These are phyloP conservation scores for Lasius fuliginosus DNA, from an alignment of 2,888 invertebrate species.

Conservation along the genomic window DNA sequence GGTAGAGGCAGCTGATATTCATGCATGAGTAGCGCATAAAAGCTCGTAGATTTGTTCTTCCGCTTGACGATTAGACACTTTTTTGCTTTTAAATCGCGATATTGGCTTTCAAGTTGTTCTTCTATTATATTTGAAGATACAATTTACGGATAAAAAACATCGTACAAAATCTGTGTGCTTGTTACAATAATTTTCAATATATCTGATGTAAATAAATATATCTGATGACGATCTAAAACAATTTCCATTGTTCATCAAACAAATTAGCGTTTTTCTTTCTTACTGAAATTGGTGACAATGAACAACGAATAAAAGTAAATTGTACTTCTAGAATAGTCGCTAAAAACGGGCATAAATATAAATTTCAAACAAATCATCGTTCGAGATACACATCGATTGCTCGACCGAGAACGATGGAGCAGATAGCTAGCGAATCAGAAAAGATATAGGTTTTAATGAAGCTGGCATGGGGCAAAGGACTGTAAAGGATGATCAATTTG, in stretches of 20 bases:
- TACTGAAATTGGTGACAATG: background rate
- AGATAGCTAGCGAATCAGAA: background rate
- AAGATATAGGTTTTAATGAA: slow-evolving; percentile 3
- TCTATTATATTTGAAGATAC: background rate
- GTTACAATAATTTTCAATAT: background rate
- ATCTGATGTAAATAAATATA: too few relatives aligned
- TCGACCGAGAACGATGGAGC: background rate
- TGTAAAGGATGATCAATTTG: background rate
- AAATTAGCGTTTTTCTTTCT: background rate
- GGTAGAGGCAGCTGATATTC: background rate
- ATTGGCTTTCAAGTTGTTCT: background rate
- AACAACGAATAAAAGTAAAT: background rate
- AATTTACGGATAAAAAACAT: background rate
- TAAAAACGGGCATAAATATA: background rate
- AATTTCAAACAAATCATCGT: background rate
- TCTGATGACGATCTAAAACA: too few relatives aligned
- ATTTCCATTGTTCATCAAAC: background rate
- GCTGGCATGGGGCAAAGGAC: background rate
- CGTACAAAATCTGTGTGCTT: background rate
- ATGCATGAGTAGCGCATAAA: background rate
- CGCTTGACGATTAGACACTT: background rate
- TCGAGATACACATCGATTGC: background rate
- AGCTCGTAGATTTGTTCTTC: background rate
- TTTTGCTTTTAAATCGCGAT: background rate
- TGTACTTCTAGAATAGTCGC: background rate